Percentiles rank a stretch among this genome's conserved stretches.
Conservation (phyloP, 2,888 invertebrate genomes). For the Barypeithes pellucidus region DNA sequence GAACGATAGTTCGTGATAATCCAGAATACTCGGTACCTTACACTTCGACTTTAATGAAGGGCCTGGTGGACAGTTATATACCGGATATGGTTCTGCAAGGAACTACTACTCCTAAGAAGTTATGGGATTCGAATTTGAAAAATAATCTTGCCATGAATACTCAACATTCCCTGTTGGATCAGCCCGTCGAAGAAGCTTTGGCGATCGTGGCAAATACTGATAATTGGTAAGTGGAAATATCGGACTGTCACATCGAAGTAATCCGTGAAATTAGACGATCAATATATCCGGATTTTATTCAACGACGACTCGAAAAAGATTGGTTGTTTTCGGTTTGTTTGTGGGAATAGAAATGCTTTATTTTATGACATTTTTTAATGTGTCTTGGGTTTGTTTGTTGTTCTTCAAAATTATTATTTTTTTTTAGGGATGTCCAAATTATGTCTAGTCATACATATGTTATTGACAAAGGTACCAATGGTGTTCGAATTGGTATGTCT, state of each 20-base stretch:
- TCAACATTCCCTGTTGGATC: conserved; percentile 76
- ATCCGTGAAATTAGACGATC: too few species aligned
- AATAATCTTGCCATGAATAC: conserved; percentile 73
- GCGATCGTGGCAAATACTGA: conserved; percentile 88
- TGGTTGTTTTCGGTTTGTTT: too few species aligned
- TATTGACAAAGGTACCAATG: conserved; percentile 69
- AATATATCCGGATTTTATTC: too few species aligned
- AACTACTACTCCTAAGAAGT: conserved; percentile 73
- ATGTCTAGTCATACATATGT: conserved; percentile 72
- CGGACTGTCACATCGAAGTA: too few species aligned
- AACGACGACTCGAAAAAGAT: too few species aligned
- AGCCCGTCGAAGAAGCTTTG: conserved; percentile 83
- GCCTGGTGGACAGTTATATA: conserved; percentile 79
- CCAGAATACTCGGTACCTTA: conserved; percentile 44
- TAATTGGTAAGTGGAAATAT: conserved; percentile 76
- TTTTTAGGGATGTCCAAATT: conserved; percentile 73
- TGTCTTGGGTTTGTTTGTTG: background rate
- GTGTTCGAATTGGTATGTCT: conserved; percentile 81
- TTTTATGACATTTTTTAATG: too few species aligned
- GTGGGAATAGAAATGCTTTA: too few species aligned
- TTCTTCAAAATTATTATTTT: conserved; percentile 5
- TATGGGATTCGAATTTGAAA: conserved; percentile 75
- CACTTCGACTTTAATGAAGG: conserved; percentile 71
- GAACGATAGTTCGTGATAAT: conserved; percentile 46
- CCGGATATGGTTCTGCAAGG: conserved; percentile 86